A percentile compares a stretch with the other conserved stretches of the same genome.
phyloP scores from a whole-genome alignment of 2,797 vertebrate genomes.

The Tenualosa ilisha region DNA sequence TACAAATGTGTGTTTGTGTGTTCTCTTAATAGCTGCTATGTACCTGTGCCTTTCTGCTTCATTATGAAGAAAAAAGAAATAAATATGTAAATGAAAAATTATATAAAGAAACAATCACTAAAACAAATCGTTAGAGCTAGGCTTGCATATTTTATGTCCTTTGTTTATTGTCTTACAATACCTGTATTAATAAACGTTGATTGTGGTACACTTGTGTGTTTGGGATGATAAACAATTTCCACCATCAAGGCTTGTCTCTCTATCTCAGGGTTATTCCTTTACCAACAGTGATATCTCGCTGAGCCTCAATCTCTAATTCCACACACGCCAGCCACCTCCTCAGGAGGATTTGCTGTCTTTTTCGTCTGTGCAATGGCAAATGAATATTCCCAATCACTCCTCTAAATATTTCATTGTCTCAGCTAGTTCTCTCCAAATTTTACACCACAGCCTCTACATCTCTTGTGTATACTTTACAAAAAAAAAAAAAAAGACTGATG shows the following conservation, averaged over 20 bases:
- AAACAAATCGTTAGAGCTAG: neutral
- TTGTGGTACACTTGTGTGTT: neutral
- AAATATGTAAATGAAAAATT: neutral
- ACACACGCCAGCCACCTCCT: conserved; percentile 38
- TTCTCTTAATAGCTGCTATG: neutral
- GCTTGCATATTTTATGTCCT: neutral
- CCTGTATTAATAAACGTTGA: neutral
- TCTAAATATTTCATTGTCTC: conserved; percentile 66
- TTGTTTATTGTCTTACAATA: neutral
- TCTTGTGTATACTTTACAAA: neutral
- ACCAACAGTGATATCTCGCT: neutral
- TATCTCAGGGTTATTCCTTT: neutral
- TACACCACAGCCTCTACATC: conserved; percentile 19
- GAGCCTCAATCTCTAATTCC: neutral
- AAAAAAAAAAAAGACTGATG: neutral
- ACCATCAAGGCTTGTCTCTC: neutral
- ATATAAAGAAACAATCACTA: neutral
- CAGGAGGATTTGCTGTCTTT: conserved; percentile 32
- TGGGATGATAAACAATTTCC: neutral
- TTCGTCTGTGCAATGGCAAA: conserved; percentile 42
- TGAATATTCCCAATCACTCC: conserved; percentile 58
- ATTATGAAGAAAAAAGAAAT: no score
- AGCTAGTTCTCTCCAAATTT: conserved; percentile 40
- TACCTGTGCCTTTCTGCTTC: neutral
- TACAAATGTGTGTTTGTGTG: neutral